Conservation (phyloP, 2,888 invertebrate genomes). For the Heliconius cydno region DNA sequence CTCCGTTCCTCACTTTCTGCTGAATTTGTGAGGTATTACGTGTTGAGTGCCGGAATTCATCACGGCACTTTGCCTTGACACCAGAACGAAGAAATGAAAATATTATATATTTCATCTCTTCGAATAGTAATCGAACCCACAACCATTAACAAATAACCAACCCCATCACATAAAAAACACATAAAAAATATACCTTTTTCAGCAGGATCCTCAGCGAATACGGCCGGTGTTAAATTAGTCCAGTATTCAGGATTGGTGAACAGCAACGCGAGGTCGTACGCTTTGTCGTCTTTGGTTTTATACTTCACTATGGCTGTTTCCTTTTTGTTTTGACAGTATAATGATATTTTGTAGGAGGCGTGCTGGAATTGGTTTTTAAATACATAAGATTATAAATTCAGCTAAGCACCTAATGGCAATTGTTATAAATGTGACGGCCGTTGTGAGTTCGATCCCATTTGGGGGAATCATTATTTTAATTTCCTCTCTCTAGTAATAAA, state of each 20-base stretch:
- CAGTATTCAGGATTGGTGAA: constrained; percentile 69
- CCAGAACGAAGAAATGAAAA: neutral
- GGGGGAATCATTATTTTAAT: no score
- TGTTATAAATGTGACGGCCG: no score
- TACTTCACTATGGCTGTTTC: constrained; percentile 77
- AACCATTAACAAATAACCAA: no score
- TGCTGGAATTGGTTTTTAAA: constrained; percentile 57
- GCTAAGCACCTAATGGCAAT: neutral
- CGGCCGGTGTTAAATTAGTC: constrained; percentile 62
- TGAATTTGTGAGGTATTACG: no score
- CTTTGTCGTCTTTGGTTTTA: constrained; percentile 72
- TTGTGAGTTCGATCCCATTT: no score
- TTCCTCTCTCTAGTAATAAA: no score
- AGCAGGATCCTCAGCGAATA: constrained; percentile 62
- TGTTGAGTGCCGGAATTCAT: no score
- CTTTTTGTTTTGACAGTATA: constrained; percentile 70
- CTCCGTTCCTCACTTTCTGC: no score
- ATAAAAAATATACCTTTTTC: constrained; percentile 63
- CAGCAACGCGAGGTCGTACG: constrained; percentile 77
- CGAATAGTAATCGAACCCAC: no score
- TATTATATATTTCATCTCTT: neutral
- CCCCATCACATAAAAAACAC: no score
- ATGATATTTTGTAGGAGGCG: constrained; percentile 63
- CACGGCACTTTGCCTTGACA: no score
- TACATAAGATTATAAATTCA: neutral